These are phyloP conservation scores for Gastracanthus pulcherrimus DNA, from an alignment of 2,888 invertebrate genomes.

Conservation along the genomic window DNA sequence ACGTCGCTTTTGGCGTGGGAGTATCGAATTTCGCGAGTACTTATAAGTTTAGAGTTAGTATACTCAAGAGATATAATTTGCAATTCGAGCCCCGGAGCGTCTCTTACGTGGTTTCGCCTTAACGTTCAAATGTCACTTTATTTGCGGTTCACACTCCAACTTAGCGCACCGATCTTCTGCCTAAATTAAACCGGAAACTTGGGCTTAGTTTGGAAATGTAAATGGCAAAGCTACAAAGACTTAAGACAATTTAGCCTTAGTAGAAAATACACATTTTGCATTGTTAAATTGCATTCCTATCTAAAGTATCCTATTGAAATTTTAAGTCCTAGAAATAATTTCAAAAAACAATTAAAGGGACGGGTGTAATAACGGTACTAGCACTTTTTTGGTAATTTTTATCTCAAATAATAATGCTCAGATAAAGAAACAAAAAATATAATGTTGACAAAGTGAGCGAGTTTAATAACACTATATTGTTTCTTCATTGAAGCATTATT, in stretches of 20 bases:
- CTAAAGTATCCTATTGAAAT: too few relatives aligned
- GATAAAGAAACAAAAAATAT: too few relatives aligned
- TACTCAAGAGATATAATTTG: conserved; percentile 28
- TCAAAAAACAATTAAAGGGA: too few relatives aligned
- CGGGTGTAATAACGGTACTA: too few relatives aligned
- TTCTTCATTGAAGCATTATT: too few relatives aligned
- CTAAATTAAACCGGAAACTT: conserved; percentile 46
- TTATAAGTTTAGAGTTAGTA: conserved; percentile 15
- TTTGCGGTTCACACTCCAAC: conserved; percentile 37
- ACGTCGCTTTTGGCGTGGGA: not conserved
- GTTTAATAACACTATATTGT: too few relatives aligned
- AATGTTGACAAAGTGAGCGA: too few relatives aligned
- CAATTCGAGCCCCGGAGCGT: conserved; percentile 29
- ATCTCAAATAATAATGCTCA: too few relatives aligned
- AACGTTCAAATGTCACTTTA: conserved; percentile 45
- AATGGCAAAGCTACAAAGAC: conserved; percentile 11
- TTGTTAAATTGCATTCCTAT: too few relatives aligned
- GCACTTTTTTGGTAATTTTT: too few relatives aligned
- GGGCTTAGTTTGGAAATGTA: conserved; percentile 1
- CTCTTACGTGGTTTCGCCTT: not conserved
- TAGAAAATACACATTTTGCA: not conserved
- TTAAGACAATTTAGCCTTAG: not conserved
- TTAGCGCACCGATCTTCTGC: not conserved
- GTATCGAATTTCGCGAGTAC: conserved; percentile 29
- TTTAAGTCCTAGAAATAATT: too few relatives aligned